A percentile compares a stretch with the other conserved stretches of the same genome.
These are phyloP conservation scores for Tokudaia muenninki DNA, from an alignment of 2,797 vertebrate genomes.

Conservation along the genomic window DNA sequence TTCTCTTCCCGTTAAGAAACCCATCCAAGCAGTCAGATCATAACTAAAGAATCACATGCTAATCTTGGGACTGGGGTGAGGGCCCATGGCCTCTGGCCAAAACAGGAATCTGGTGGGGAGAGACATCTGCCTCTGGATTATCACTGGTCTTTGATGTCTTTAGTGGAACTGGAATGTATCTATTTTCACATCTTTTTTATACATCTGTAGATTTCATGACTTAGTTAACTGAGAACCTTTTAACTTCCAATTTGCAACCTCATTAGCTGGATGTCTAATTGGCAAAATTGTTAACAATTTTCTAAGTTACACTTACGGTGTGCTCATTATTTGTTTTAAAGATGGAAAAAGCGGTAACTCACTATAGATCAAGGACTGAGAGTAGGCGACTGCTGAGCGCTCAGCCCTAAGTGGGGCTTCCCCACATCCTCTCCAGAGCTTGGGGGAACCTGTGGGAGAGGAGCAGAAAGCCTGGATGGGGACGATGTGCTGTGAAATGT, in stretches of 20 bases:
- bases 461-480: background rate
- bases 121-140: background rate
- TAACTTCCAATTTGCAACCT: background rate
- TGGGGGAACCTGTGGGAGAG: background rate
- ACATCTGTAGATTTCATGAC: background rate
- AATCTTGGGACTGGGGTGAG: background rate
- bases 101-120: no score
- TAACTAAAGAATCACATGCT: background rate
- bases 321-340: background rate
- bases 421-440: background rate
- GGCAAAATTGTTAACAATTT: background rate
- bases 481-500: background rate
- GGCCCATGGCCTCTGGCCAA: background rate
- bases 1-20: background rate
- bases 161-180: no score
- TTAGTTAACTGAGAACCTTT: constrained; percentile 4
- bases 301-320: background rate
- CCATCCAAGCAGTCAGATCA: background rate
- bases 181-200: background rate
- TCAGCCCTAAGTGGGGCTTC: background rate
- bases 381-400: background rate
- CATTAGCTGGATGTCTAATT: background rate
- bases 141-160: background rate
- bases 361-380: background rate
- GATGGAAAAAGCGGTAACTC: background rate